Conservation (phyloP, 2,113 vertebrate genomes). For the Coracopsis vasa region DNA sequence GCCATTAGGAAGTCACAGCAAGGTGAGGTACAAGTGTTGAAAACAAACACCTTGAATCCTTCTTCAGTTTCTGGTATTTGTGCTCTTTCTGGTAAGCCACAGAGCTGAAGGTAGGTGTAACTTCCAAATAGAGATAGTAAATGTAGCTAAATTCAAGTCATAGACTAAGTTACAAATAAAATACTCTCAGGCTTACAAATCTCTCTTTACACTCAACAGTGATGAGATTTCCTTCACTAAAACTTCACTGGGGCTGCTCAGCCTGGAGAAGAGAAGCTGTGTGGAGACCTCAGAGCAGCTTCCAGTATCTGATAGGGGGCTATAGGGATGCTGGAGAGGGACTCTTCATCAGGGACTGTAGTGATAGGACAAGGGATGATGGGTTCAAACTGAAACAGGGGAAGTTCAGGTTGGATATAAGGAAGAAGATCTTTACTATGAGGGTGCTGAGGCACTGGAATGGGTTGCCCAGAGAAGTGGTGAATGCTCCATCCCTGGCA, state of each 20-base stretch:
- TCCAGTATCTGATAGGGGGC: neutral
- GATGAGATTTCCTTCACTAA: neutral
- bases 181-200: neutral
- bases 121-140: neutral
- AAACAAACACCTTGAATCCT: neutral
- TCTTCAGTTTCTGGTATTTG: neutral
- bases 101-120: neutral
- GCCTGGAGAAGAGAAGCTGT: too few species aligned
- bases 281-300: neutral
- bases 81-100: neutral
- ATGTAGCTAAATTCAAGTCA: neutral
- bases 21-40: neutral
- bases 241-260: too few species aligned
- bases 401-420: neutral
- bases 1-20: neutral
- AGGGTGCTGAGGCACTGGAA: neutral
- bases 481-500: neutral
- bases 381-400: neutral
- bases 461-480: accelerated
- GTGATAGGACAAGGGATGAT: neutral
- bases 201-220: neutral
- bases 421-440: neutral
- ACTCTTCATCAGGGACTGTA: neutral
- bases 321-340: neutral
- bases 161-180: neutral